Evolutionary conservation across 2,797 vertebrate genomes (phyloP).

Genomic region (Ctenosaura bakeri): DNA sequence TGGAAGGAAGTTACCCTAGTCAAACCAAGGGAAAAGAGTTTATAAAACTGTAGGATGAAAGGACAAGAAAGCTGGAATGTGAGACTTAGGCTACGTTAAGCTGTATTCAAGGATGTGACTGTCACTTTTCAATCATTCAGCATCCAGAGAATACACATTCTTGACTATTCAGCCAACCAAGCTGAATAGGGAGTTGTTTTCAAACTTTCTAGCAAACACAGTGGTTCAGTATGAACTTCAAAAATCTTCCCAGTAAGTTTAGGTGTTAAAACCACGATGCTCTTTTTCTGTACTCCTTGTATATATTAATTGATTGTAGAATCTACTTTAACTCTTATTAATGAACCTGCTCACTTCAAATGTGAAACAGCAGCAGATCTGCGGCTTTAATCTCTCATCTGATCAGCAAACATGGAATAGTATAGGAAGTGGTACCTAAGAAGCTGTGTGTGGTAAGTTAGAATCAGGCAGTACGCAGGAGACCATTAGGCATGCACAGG

Average conservation of each 20-base stretch:
- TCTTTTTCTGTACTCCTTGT: too few species aligned
- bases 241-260: neutral
- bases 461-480: neutral
- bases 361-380: neutral
- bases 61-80: neutral
- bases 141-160: neutral
- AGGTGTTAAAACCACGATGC: too few species aligned
- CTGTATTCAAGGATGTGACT: neutral
- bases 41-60: neutral
- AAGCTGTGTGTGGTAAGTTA: neutral
- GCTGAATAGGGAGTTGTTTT: too few species aligned
- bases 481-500: neutral
- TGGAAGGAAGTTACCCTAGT: neutral
- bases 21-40: neutral
- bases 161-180: neutral
- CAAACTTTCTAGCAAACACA: neutral
- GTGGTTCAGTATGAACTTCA: neutral
- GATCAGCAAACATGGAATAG: too few species aligned
- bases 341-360: neutral
- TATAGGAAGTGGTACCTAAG: neutral
- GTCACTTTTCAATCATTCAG: neutral
- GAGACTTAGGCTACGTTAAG: neutral
- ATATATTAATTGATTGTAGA: neutral
- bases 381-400: neutral
- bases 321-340: neutral